Evolutionary conservation across 2,113 vertebrate species (phyloP).

Genomic region (Leuciscus idus): DNA sequence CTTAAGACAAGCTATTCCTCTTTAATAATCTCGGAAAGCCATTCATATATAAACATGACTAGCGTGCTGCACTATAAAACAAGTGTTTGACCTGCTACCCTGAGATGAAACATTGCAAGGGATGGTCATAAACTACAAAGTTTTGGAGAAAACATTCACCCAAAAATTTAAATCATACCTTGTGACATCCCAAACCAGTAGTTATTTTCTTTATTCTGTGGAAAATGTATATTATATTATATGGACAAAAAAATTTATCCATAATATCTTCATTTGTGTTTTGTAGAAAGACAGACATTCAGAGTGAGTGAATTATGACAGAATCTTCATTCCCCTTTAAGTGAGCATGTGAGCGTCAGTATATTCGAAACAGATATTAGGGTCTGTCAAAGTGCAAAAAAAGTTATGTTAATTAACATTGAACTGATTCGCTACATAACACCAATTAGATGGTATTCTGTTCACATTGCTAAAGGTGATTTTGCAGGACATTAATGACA

Average conservation of each 20-base stretch:
- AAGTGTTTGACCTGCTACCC: neutral
- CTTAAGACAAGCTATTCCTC: constrained; percentile 31
- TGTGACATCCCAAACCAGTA: neutral
- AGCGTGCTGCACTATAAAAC: neutral
- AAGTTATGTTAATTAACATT: neutral
- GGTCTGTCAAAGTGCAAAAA: too few species aligned
- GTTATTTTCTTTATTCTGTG: neutral
- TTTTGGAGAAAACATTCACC: neutral
- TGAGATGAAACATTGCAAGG: neutral
- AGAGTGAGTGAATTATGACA: neutral
- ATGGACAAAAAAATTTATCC: too few species aligned
- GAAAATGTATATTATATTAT: neutral
- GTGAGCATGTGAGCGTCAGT: too few species aligned
- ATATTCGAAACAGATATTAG: too few species aligned
- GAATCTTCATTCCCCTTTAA: too few species aligned
- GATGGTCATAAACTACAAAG: neutral
- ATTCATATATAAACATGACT: constrained; percentile 32
- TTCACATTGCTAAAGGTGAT: neutral
- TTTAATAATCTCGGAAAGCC: constrained; percentile 46
- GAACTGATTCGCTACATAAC: neutral
- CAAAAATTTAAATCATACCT: neutral
- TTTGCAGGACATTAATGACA: neutral
- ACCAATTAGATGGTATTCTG: neutral
- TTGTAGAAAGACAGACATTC: neutral
- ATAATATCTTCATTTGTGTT: neutral